Evolutionary conservation across 2,797 vertebrate species (phyloP).

Genomic region (Picus viridis): DNA sequence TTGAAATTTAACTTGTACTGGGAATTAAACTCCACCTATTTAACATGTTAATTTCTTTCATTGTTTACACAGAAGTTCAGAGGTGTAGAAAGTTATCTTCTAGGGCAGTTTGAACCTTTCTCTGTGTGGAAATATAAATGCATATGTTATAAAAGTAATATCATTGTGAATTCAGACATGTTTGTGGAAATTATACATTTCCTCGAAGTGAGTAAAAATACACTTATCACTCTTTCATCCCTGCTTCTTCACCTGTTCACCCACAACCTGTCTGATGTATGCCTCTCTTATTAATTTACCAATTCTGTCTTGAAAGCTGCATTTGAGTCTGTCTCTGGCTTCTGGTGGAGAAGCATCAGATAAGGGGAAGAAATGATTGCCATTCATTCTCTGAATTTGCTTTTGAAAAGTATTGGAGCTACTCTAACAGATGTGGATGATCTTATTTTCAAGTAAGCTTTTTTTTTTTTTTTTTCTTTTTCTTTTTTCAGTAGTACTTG

Average conservation of each 20-base stretch:
- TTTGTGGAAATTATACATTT: neutral
- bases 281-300: neutral
- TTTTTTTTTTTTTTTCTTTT: too few species aligned
- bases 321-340: conserved; percentile 93
- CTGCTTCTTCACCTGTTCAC: neutral
- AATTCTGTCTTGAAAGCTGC: conserved; percentile 79
- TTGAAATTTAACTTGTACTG: neutral
- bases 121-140: neutral
- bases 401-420: conserved; percentile 95
- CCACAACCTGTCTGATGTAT: neutral
- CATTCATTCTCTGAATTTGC: conserved; percentile 90
- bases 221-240: neutral
- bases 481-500: neutral
- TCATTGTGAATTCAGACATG: neutral
- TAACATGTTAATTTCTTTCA: neutral
- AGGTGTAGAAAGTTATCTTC: neutral
- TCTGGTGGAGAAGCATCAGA: conserved; percentile 84
- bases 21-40: neutral
- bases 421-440: conserved; percentile 96
- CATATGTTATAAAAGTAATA: neutral
- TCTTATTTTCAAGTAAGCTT: conserved; percentile 93
- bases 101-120: neutral
- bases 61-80: neutral
- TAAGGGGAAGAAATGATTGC: conserved; percentile 83
- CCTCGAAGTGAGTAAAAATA: neutral